Evolutionary conservation across 2,797 vertebrate species (phyloP).

Genomic region (Spinus olivaceus): DNA sequence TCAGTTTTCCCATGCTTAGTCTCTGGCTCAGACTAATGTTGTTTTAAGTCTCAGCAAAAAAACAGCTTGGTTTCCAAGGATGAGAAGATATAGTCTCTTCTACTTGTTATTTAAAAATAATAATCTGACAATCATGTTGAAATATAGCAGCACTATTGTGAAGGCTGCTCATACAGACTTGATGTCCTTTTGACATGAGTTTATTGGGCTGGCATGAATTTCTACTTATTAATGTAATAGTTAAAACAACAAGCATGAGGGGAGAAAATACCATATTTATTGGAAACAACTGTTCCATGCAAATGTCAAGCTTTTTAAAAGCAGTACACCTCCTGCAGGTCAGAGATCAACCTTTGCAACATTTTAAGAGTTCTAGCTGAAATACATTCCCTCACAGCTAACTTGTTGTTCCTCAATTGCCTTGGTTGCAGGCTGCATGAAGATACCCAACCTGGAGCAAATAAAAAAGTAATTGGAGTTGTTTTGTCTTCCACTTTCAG

Average conservation of each 20-base stretch:
- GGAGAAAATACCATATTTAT: neutral
- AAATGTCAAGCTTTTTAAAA: neutral
- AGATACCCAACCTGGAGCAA: neutral
- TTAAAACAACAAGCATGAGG: neutral
- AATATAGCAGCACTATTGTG: neutral
- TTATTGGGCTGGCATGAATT: neutral
- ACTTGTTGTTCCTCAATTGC: neutral
- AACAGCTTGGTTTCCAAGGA: constrained; percentile 29
- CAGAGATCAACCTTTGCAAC: neutral
- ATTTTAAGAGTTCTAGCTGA: neutral
- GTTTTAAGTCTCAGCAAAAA: constrained; percentile 21
- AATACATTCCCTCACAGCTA: neutral
- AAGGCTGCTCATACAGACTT: neutral
- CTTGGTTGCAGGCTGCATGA: neutral
- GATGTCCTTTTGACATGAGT: neutral
- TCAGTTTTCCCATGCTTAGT: neutral
- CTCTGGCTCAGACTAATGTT: constrained; percentile 15
- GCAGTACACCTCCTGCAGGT: neutral
- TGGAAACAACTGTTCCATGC: neutral
- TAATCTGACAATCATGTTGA: neutral
- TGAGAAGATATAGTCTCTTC: constrained; percentile 15
- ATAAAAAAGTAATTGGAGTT: neutral
- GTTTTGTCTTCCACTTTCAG: neutral
- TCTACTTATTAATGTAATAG: neutral
- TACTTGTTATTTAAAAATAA: constrained; percentile 34